Base-by-base conservation (phyloP, 1,140 invertebrate genomes). In the Drosophila arizonae region DNA sequence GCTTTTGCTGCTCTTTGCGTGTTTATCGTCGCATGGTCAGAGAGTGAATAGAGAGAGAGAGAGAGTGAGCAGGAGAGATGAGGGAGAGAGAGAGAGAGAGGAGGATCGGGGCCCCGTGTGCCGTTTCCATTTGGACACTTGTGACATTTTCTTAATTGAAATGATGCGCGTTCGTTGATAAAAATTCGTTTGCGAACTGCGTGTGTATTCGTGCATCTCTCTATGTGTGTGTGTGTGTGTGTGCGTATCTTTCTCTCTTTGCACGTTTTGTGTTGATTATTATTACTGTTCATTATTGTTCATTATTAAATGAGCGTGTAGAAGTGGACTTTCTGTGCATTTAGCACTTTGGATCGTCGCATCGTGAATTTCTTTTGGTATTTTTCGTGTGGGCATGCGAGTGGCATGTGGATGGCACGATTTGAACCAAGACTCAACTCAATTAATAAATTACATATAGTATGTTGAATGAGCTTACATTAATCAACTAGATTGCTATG, bases 111-210 rank as follows among this genome's bases (percentile, higher is more conserved):
- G 43, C 72, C 54, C 51, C 41, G 46, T 79, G 70, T 84, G 73
- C 62, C 46, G 55, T 50, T 80, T 71, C 62, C 71, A 78, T 69
- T 87, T 77, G 84, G 84, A 84, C 84, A 80, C 77, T 84, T 89
- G 84, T 85, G 84, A 88, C 84, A 88, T 89, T 88, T 84, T 89
- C 85, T 88, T 88, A 88, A 88, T 88, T 88, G 85, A 88, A 88
- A 88, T 88, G 84, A 88, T 88, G 85, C 84, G 77, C 80, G 84
- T 88, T 88, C 74, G 80, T 89, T 88, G 85, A 88, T 89, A 88
- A 88, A 88, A 88, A 80, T 87, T 88, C 77, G 70, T 84, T 79
- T 72, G 79, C 66, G 69, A 67, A 68, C 74, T 74, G 41, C 41
- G 46, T 51, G 43, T 61, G 17, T 41, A n/a, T 43, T 26, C 28